Evolutionary conservation across 2,888 invertebrate species (phyloP), one percentile per base, ranked within the genome.

Genomic region (Lordiphosa fenestrarum): DNA sequence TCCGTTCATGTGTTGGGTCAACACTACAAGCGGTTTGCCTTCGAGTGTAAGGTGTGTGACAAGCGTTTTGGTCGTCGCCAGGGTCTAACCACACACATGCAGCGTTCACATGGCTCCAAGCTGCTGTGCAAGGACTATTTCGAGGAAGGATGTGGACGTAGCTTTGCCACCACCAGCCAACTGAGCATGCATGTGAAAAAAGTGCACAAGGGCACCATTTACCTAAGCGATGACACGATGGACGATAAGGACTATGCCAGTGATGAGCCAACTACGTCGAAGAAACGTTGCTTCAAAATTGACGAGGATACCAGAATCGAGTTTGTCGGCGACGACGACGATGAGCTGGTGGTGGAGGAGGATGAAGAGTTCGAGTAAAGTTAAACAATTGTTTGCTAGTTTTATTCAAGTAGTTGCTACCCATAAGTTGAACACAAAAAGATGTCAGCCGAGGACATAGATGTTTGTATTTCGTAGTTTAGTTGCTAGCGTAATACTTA

Each of bases 41-140:
- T 75, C 48, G 73, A 86, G 47, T 89, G 89, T 57, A 67, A 70
- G 12, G 30, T 71, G n/a, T 89, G 89, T 55, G 48, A 66, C 0
- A 86, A 73, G 55, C 63, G 71, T 3, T 89, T 89, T 56, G 85
- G 87, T 2, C 81, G 89, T 0, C 85, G 85, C 13, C 77, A 84
- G 37, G 82, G 85, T 1, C 55, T 87, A 4, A 69, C 68, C 36
- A 59, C 81, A 9, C 89, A 89, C 55, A 44, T 84, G n/a, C 80
- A 81, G 38, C 78, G 88, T 59, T 53, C 71, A 10, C 73, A 84
- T 46, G 64, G 81, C 3, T 73, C 80, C 42, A 74, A 82, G 74
- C 85, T 71, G 53, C 69, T 61, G 13, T 69, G 81, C 36, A 62
- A 64, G 0, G 71, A 73, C 10, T 63, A 48, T 21, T 66, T 52